These are phyloP conservation scores for Aphrophora alni DNA, from an alignment of 2,888 invertebrate species.

Conservation along the genomic window DNA sequence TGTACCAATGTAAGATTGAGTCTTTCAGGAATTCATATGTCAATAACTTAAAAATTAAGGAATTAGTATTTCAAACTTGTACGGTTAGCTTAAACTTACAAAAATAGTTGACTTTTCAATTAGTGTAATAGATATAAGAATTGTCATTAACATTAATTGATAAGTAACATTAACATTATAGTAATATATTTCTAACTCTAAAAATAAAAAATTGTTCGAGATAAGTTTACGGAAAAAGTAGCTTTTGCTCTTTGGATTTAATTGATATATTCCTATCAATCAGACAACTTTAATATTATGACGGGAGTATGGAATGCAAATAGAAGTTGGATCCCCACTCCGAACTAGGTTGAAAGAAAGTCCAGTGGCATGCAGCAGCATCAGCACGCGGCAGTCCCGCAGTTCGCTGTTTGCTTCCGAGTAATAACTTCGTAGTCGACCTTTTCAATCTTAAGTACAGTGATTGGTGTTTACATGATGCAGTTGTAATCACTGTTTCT, in stretches of 20 bases:
- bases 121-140: no score
- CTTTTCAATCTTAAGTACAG: not conserved
- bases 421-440: not conserved
- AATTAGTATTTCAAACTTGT: no score
- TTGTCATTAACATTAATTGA: no score
- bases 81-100: no score
- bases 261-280: constrained; percentile 2
- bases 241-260: not conserved
- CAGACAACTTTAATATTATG: not conserved
- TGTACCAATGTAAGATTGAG: no score
- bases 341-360: constrained; percentile 2
- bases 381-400: not conserved
- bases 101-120: no score
- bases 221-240: no score
- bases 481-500: not conserved
- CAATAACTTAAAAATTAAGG: no score
- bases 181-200: no score
- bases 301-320: constrained; percentile 3
- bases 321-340: constrained; percentile 6
- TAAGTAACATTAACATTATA: no score
- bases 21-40: no score
- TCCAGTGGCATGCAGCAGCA: not conserved
- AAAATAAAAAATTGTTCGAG: no score
- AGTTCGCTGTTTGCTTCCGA: not conserved
- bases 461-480: not conserved